phyloP scores from a whole-genome alignment of 2,888 invertebrate species.

The Pelosia muscerda region DNA sequence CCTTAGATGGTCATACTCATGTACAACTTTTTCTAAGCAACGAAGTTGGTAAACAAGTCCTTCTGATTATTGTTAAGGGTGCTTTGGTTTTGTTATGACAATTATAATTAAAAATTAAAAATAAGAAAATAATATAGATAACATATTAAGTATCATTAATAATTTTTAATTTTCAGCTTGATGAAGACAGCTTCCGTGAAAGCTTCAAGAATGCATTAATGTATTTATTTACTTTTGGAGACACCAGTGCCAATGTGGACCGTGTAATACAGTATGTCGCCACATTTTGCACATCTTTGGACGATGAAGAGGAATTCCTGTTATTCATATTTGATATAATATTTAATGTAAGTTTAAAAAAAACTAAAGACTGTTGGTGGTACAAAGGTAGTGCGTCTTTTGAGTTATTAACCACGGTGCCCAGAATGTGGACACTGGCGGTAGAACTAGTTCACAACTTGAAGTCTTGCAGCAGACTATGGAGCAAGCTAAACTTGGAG shows the following conservation, averaged over 20 bases:
- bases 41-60: too few relatives aligned
- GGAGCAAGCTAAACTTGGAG: too few relatives aligned
- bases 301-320: constrained; percentile 87
- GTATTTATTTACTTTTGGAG: constrained; percentile 88
- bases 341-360: constrained; percentile 81
- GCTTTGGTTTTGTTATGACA: too few relatives aligned
- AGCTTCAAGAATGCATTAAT: constrained; percentile 89
- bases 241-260: constrained; percentile 90
- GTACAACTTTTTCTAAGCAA: too few relatives aligned
- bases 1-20: too few relatives aligned
- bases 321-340: constrained; percentile 88
- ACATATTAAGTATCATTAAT: background rate
- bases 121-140: background rate
- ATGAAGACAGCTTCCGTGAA: constrained; percentile 87
- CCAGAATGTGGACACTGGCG: too few relatives aligned
- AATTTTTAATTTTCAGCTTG: constrained; percentile 56
- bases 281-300: constrained; percentile 89
- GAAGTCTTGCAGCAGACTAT: too few relatives aligned
- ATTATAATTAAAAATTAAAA: background rate
- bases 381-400: too few relatives aligned
- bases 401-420: too few relatives aligned
- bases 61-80: too few relatives aligned
- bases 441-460: too few relatives aligned
- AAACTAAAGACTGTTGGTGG: too few relatives aligned
- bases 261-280: constrained; percentile 90